Percentiles rank a stretch among this genome's conserved stretches.
These are phyloP conservation scores for Lissocephala sabroskyi DNA, from an alignment of 2,888 invertebrate genomes.

Conservation along the genomic window DNA sequence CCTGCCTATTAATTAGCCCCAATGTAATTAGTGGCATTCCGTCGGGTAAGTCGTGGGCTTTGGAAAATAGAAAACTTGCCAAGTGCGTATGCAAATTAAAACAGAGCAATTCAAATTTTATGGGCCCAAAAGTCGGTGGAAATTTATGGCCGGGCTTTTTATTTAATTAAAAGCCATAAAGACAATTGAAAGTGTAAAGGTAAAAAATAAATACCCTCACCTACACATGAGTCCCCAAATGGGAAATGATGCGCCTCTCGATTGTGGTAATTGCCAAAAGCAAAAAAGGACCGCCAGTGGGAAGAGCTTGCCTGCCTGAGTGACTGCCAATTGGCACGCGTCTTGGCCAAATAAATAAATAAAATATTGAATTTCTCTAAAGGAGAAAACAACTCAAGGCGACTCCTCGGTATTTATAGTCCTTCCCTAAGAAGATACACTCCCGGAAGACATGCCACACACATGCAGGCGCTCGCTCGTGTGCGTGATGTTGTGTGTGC, in stretches of 20 bases:
- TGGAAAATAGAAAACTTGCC: no score
- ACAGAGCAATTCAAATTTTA: slow-evolving; percentile 61
- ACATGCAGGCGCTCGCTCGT: neutral
- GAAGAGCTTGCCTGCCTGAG: slow-evolving; percentile 23
- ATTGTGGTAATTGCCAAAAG: slow-evolving; percentile 28
- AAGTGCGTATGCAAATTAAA: slow-evolving; percentile 61
- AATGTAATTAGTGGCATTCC: slow-evolving; percentile 44
- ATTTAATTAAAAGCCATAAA: slow-evolving; percentile 1
- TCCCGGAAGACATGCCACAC: neutral
- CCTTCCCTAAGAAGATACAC: neutral
- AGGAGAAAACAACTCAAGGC: neutral
- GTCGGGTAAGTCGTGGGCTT: slow-evolving; percentile 13
- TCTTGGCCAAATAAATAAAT: slow-evolving; percentile 29
- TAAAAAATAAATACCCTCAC: no score
- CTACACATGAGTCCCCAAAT: neutral
- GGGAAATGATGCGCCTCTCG: neutral
- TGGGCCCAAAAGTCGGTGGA: slow-evolving; percentile 40
- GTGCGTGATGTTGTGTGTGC: slow-evolving; percentile 18
- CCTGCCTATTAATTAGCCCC: slow-evolving; percentile 51
- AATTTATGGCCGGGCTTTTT: slow-evolving; percentile 34
- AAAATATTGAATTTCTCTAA: slow-evolving; percentile 53
- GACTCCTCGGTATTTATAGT: slow-evolving; percentile 47
- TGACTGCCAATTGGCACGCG: slow-evolving; percentile 45
- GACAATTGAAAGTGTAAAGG: neutral
- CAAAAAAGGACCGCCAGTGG: no score